Conservation (phyloP, 2,888 invertebrate species). For the Cerastis rubricosa region DNA sequence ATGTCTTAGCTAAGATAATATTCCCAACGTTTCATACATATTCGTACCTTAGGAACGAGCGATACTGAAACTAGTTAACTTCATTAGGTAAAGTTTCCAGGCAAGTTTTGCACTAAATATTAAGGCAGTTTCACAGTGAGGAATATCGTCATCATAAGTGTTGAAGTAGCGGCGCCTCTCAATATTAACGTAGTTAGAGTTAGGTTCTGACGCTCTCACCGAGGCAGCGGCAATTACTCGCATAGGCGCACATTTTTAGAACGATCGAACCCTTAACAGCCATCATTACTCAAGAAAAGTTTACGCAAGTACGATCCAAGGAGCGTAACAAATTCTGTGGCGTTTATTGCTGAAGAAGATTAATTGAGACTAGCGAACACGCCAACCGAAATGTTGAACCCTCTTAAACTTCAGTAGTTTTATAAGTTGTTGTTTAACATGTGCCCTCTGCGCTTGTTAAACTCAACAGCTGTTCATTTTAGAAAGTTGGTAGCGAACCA, state of each 20-base stretch:
- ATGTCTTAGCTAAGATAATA: slow-evolving; percentile 27
- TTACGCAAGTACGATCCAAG: slow-evolving; percentile 67
- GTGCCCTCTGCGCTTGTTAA: slow-evolving; percentile 20
- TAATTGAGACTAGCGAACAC: slow-evolving; percentile 67
- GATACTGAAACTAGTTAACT: slow-evolving; percentile 56
- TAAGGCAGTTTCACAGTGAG: slow-evolving; percentile 45
- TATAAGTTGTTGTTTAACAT: slow-evolving; percentile 31
- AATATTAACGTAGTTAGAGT: slow-evolving; percentile 36
- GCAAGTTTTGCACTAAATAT: slow-evolving; percentile 63
- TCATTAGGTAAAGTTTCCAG: slow-evolving; percentile 59
- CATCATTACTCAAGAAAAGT: slow-evolving; percentile 74
- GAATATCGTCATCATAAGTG: slow-evolving; percentile 56
- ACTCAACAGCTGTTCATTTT: slow-evolving; percentile 43
- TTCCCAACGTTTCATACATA: slow-evolving; percentile 32
- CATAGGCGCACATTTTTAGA: slow-evolving; percentile 61
- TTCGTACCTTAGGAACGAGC: slow-evolving; percentile 41
- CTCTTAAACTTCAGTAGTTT: slow-evolving; percentile 42
- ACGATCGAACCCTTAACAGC: slow-evolving; percentile 64
- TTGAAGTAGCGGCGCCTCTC: slow-evolving; percentile 34
- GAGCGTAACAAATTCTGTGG: slow-evolving; percentile 72
- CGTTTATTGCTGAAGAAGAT: slow-evolving; percentile 75
- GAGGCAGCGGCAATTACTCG: slow-evolving; percentile 43
- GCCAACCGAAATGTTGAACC: slow-evolving; percentile 63
- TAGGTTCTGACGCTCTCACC: slow-evolving; percentile 30
- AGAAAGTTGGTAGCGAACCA: slow-evolving; percentile 26